phyloP scores from a whole-genome alignment of 1,140 invertebrate species.

The Asobara japonica region DNA sequence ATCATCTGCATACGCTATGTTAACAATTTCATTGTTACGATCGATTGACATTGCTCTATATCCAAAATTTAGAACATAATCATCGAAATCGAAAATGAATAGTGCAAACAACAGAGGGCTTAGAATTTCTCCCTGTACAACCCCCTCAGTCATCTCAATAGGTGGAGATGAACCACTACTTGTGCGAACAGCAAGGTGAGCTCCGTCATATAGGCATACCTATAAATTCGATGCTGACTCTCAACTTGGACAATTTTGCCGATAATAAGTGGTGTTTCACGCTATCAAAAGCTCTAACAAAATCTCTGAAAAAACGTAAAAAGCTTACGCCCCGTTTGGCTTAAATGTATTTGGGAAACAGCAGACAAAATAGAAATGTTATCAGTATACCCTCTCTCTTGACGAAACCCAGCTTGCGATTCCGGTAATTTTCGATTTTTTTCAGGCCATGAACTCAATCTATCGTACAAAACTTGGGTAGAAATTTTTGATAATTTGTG shows the following conservation, averaged over 20 bases:
- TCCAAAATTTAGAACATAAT: background rate
- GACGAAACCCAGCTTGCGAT: constrained; percentile 1
- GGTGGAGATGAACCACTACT: background rate
- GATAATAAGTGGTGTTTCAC: background rate
- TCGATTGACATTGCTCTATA: background rate
- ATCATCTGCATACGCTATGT: background rate
- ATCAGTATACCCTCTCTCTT: background rate
- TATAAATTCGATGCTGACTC: constrained; percentile 10
- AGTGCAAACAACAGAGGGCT: background rate
- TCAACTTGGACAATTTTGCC: constrained; percentile 7
- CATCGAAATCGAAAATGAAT: background rate
- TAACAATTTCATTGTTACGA: background rate
- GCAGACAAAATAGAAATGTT: constrained; percentile 2
- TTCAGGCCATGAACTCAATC: background rate
- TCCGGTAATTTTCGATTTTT: constrained; percentile 4
- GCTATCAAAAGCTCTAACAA: constrained; percentile 19
- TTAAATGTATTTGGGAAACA: background rate
- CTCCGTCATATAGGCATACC: constrained; percentile 15
- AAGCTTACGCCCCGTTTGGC: background rate
- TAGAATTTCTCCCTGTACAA: background rate
- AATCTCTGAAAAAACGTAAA: constrained; percentile 18
- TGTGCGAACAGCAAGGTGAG: background rate
- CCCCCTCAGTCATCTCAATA: too few species aligned
- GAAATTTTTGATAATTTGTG: constrained; percentile 11
- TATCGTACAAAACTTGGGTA: constrained; percentile 5